Evolutionary conservation across 2,113 vertebrate species (phyloP), one percentile per base, ranked within the genome.

Genomic region (Ploceus nigricollis): DNA sequence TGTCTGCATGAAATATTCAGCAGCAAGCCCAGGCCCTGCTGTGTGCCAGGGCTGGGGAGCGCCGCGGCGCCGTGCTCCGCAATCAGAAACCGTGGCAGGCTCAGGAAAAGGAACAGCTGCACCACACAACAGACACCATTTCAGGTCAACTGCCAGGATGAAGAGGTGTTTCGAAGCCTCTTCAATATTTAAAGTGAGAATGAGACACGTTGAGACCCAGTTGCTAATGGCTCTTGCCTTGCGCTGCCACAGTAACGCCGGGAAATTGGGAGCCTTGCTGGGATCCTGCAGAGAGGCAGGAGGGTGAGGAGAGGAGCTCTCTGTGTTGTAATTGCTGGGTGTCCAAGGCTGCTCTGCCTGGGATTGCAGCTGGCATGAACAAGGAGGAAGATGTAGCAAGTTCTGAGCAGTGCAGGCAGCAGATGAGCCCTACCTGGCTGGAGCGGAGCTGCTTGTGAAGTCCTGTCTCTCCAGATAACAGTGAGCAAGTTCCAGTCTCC

Each of bases 1-100:
- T 80, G 87, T 87, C 93, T 87, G 77, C 89, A 96, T 97, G 96
- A 96, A 97, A 97, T 96, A 97, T 97, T 97, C 95, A 97, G 96
- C 86, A 81, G 40, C 11, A 58, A 70, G 8, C 21, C 64, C 8
- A 9, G 58, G 81, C 44, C 97, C 94, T 57, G 95, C 94, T 91
- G 93, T 1, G 91, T 94, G 95, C 50, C 91, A 31, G 93, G 93
- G 81, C 94, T 88, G 1, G 5, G 91, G 70, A 69, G 72, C n/a
- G 31, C 22, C 27, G 25, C 27, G 23, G 17, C 44, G 44, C 56
- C 24, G 56, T 16, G 1, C 65, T 54, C 77, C 2, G 11, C 89
- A 45, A 15, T 72, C 83, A 40, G 37, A 75, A 76, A 54, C 85
- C 77, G 3, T 3, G 60, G 91, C 82, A 89, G 91, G 91, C 93